A percentile compares a stretch with the other conserved stretches of the same genome.
Evolutionary conservation across 2,888 invertebrate species (phyloP).

Genomic region (Geophilus truncorum): DNA sequence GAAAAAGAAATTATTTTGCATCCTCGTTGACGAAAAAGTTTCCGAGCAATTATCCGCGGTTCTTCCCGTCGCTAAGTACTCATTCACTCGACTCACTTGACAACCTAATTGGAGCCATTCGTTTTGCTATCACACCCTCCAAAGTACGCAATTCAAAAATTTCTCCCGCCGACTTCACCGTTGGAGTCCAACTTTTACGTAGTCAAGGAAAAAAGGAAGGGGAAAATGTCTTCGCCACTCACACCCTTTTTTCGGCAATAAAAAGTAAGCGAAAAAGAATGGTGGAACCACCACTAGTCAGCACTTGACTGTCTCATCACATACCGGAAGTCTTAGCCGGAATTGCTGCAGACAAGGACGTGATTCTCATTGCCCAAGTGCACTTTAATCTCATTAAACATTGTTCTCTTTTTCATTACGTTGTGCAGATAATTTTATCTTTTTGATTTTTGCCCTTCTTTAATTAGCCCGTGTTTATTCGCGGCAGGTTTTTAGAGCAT

Average conservation of each 20-base stretch:
- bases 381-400: slow-evolving; percentile 13
- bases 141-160: slow-evolving; percentile 21
- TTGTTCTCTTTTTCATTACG: not conserved
- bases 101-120: slow-evolving; percentile 27
- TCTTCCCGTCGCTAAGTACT: slow-evolving; percentile 17
- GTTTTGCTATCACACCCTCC: slow-evolving; percentile 24
- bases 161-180: not conserved
- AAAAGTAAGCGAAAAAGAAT: not conserved
- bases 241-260: not conserved
- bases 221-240: not conserved
- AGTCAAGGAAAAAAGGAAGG: not conserved
- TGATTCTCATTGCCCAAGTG: slow-evolving; percentile 24
- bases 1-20: not conserved
- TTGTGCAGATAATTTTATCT: not conserved
- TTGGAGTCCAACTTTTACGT: not conserved
- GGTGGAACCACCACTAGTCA: not conserved
- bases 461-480: no score
- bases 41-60: slow-evolving; percentile 24
- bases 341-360: not conserved
- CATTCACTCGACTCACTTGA: slow-evolving; percentile 21
- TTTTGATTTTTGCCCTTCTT: not conserved
- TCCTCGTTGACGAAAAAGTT: not conserved
- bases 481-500: not conserved
- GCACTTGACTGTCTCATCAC: slow-evolving; percentile 23
- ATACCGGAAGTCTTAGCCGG: slow-evolving; percentile 22